A percentile compares a stretch with the other conserved stretches of the same genome.
These are phyloP conservation scores for Pemphigus obesinymphae DNA, from an alignment of 1,140 invertebrate genomes.

Conservation along the genomic window DNA sequence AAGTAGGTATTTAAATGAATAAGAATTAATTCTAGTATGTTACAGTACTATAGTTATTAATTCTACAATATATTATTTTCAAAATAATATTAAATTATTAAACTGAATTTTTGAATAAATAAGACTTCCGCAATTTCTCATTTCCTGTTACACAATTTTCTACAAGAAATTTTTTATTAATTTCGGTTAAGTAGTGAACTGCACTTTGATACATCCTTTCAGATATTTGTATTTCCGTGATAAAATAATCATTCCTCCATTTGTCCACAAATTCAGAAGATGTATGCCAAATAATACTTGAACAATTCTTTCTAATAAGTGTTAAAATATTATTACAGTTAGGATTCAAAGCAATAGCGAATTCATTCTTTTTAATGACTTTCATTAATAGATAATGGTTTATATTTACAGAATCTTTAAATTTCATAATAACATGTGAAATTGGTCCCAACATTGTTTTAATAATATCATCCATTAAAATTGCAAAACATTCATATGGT, in stretches of 20 bases:
- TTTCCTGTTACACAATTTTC: not conserved
- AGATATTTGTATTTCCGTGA: conserved; percentile 33
- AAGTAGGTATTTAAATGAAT: no score
- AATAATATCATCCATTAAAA: conserved; percentile 12
- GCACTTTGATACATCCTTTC: conserved; percentile 32
- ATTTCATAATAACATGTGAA: conserved; percentile 30
- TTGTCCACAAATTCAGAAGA: conserved; percentile 7
- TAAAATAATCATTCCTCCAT: conserved; percentile 6
- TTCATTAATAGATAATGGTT: conserved; percentile 24
- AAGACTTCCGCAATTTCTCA: conserved; percentile 12
- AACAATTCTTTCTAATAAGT: conserved; percentile 6
- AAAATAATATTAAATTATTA: not conserved
- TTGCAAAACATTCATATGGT: conserved; percentile 28
- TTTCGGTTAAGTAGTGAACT: conserved; percentile 2
- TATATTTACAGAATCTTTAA: not conserved
- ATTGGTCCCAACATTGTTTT: conserved; percentile 28
- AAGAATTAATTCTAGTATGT: no score
- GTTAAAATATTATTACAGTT: not conserved
- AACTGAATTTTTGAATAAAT: not conserved
- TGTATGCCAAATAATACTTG: conserved; percentile 37
- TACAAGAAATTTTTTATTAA: not conserved
- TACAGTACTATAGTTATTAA: not conserved
- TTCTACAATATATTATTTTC: not conserved
- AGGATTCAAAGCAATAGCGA: conserved; percentile 11
- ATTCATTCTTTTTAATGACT: conserved; percentile 26